Conservation (phyloP, 1,140 invertebrate species). For the Theocolax elegans region DNA sequence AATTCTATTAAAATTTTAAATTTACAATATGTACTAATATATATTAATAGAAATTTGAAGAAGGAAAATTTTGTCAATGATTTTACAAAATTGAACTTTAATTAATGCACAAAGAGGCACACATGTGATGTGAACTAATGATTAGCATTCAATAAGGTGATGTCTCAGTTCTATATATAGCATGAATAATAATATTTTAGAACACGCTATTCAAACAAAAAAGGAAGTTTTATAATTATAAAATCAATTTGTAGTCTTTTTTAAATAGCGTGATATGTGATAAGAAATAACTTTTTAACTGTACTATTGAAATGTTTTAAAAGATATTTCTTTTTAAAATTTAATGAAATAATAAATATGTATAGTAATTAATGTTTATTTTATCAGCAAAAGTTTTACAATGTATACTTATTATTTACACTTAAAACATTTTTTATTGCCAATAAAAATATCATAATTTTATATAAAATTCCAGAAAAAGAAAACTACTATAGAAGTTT, state of each 20-base stretch:
- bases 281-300: not conserved
- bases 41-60: not conserved
- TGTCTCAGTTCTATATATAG: conserved; percentile 44
- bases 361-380: conserved; percentile 18
- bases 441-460: conserved; percentile 20
- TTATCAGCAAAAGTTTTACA: conserved; percentile 12
- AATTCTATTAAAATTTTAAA: too few species aligned
- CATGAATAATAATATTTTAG: conserved; percentile 4
- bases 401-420: not conserved
- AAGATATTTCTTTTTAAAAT: not conserved
- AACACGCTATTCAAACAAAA: conserved; percentile 10
- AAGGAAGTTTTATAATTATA: not conserved
- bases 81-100: conserved; percentile 53
- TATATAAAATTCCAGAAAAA: conserved; percentile 78
- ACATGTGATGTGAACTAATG: conserved; percentile 42
- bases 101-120: conserved; percentile 51
- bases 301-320: not conserved
- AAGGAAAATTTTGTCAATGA: conserved; percentile 50
- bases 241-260: not conserved
- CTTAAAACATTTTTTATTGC: conserved; percentile 21
- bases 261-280: too few species aligned
- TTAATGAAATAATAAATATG: conserved; percentile 12
- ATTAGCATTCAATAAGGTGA: conserved; percentile 61
- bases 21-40: conserved; percentile 7
- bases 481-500: conserved; percentile 79